phyloP scores from a whole-genome alignment of 2,797 vertebrate genomes.

The Synanceia verrucosa region DNA sequence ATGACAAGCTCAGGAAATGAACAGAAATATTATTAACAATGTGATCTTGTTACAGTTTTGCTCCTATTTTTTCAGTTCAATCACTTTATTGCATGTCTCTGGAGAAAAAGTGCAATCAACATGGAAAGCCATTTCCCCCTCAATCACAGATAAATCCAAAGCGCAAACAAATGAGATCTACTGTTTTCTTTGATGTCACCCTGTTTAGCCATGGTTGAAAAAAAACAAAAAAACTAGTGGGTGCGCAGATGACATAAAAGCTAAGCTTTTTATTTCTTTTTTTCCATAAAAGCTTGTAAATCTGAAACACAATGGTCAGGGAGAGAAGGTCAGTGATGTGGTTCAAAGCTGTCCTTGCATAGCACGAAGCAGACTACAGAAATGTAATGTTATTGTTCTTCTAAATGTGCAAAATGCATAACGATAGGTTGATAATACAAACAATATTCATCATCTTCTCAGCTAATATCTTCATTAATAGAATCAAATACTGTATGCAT shows the following conservation, averaged over 20 bases:
- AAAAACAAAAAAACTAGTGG: slow-evolving; percentile 75
- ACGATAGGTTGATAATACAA: slow-evolving; percentile 90
- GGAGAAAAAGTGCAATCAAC: slow-evolving; percentile 90
- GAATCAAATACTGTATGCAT: slow-evolving; percentile 84
- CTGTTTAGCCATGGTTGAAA: slow-evolving; percentile 70
- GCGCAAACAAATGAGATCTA: slow-evolving; percentile 64
- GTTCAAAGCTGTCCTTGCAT: slow-evolving; percentile 95
- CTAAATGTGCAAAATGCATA: slow-evolving; percentile 98
- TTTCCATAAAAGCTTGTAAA: slow-evolving; percentile 82
- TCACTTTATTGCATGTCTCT: slow-evolving; percentile 91
- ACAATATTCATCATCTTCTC: slow-evolving; percentile 82
- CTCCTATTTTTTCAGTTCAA: slow-evolving; percentile 43
- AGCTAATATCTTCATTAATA: slow-evolving; percentile 87
- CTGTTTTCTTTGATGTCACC: slow-evolving; percentile 71
- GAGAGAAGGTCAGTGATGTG: slow-evolving; percentile 81
- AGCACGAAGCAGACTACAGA: slow-evolving; percentile 96
- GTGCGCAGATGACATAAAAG: slow-evolving; percentile 87
- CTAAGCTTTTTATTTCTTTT: slow-evolving; percentile 73
- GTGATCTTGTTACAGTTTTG: slow-evolving; percentile 59
- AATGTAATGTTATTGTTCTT: slow-evolving; percentile 89
- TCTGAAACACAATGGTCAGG: slow-evolving; percentile 72
- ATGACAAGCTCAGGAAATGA: slow-evolving; percentile 40
- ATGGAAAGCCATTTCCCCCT: slow-evolving; percentile 87
- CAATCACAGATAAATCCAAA: slow-evolving; percentile 85
- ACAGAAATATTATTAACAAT: slow-evolving; percentile 39